These are phyloP conservation scores for Ophonus ardosiacus DNA, from an alignment of 2,888 invertebrate genomes.

Conservation along the genomic window DNA sequence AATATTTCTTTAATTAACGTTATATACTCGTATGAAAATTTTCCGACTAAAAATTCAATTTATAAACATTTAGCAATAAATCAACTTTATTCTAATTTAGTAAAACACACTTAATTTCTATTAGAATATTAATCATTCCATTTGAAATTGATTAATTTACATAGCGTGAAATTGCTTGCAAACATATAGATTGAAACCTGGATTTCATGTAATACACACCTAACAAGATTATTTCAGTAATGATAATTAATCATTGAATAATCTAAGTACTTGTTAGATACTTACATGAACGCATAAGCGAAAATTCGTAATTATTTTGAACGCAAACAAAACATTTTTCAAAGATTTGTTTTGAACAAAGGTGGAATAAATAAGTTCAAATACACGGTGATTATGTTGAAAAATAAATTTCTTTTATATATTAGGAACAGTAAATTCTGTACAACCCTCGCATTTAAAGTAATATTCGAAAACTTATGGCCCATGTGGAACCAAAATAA, in stretches of 20 bases:
- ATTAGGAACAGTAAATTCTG: no score
- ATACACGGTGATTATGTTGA: no score
- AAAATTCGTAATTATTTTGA: no score
- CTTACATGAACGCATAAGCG: neutral
- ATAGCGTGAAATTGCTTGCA: constrained; percentile 15
- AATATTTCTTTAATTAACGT: neutral
- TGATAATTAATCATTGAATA: constrained; percentile 40
- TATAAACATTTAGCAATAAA: constrained; percentile 9
- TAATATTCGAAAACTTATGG: no score
- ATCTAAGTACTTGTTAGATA: no score
- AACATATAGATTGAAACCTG: constrained; percentile 37
- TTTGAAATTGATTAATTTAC: constrained; percentile 36
- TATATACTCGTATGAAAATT: neutral
- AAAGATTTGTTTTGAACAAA: no score
- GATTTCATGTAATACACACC: constrained; percentile 24
- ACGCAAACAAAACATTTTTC: no score
- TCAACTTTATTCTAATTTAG: constrained; percentile 38
- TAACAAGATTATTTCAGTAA: constrained; percentile 41
- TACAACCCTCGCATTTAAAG: no score
- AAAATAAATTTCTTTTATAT: no score
- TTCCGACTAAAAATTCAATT: neutral
- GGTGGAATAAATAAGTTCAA: no score
- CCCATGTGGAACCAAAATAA: no score
- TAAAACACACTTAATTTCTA: constrained; percentile 16
- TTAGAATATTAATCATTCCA: constrained; percentile 45